Evolutionary conservation across 2,888 invertebrate genomes (phyloP), one percentile per base, ranked within the genome.

Genomic region (Rhagonycha fulva): DNA sequence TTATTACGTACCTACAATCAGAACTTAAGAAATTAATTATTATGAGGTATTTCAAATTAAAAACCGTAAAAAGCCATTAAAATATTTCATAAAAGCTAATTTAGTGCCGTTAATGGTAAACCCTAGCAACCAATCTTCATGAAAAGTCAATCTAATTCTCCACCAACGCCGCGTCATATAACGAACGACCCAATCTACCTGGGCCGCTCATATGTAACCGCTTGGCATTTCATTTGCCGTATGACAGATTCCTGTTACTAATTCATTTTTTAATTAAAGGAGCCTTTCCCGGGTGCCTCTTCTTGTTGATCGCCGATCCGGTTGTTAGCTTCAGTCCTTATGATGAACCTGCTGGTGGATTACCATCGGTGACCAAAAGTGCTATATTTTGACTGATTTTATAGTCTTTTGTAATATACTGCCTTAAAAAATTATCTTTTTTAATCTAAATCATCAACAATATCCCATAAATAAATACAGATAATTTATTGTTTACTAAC

Each of bases 231-330:
- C 87, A 86, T 87, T 87, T 87, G 81, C 84, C 83, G 84, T 86
- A 86, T 87, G 87, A 87, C 87, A 87, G 87, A 86, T 87, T 86
- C 86, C 86, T 86, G 84, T 86, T 86, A 87, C 87, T 87, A 87
- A 87, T 87, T 87, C 87, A 87, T 86, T 87, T 87, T 87, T 87
- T 87, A 87, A 87, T 87, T 87, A 87, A 87, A 86, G 84, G 83
- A 82, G 84, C 85, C 83, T 82, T 84, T 84, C 81, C 82, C 82
- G 79, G 80, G 78, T 81, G 82, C 82, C 26, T 80, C 82, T 82
- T 82, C 82, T 81, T 82, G 83, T 83, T 82, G 83, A 83, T 84
- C 82, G 82, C 81, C 75, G 76, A 77, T 73, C 75, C 77, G 77
- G 78, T 78, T 81, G 81, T 81, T 81, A 80, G 78, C 78, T 79